A percentile compares a stretch with the other conserved stretches of the same genome.
Conservation (phyloP, 2,797 vertebrate species). For the Spinus olivaceus region DNA sequence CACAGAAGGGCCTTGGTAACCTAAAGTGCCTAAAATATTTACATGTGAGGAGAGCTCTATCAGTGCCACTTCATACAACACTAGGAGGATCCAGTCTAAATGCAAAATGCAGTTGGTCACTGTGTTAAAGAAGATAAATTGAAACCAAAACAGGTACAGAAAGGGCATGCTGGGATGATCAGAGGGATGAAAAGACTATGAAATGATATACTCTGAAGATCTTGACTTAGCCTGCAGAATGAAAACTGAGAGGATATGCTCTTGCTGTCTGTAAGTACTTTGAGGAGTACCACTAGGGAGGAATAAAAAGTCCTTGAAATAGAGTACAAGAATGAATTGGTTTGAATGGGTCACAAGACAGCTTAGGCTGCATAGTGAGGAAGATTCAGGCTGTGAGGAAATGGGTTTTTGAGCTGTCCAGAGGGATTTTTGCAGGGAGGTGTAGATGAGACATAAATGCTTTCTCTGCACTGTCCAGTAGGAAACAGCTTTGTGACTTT, state of each 20-base stretch:
- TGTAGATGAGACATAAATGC: neutral
- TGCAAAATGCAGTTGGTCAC: neutral
- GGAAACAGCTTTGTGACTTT: neutral
- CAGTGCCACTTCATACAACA: neutral
- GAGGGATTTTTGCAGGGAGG: neutral
- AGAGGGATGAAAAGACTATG: neutral
- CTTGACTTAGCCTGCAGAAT: neutral
- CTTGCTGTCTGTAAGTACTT: neutral
- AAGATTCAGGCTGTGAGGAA: neutral
- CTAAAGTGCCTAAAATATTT: neutral
- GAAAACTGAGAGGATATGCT: neutral
- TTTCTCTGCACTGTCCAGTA: neutral
- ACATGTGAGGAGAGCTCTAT: rapidly evolving
- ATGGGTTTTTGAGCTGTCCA: neutral
- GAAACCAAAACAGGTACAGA: neutral
- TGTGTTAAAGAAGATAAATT: neutral
- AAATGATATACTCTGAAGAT: neutral
- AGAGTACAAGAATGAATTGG: neutral
- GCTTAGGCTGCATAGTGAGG: neutral
- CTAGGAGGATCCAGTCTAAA: neutral
- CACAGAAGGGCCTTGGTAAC: neutral
- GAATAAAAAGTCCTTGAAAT: neutral
- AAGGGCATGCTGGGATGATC: neutral
- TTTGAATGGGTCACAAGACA: neutral
- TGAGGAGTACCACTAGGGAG: neutral